Evolutionary conservation across 2,797 vertebrate species (phyloP), one percentile per base, ranked within the genome.

Genomic region (Melanotaenia pygmaea): DNA sequence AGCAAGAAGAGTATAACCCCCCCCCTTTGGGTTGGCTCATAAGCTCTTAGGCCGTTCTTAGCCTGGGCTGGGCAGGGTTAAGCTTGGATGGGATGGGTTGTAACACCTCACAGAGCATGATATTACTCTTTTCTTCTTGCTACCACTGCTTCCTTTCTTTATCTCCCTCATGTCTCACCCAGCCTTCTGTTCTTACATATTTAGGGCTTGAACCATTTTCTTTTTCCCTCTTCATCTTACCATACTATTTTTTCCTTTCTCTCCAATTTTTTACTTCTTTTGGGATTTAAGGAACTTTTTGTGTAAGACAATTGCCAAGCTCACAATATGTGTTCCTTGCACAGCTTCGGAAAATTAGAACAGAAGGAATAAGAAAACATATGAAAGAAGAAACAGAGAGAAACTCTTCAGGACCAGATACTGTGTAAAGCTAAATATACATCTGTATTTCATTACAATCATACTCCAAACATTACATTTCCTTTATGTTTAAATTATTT

Each of bases 401-500:
- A 84, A 88, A 79, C 37, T 70, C 67, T 35, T 64, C 76, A 76
- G 64, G 60, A 79, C 83, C 80, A 89, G 82, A 88, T 86, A 88
- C 76, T 84, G 80, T 89, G 86, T 90, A 89, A 91, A 92, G 85
- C 70, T 80, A 93, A 92, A 92, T 92, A 90, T 91, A 90, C 93
- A 95, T 93, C 92, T 95, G 94, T 70, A 82, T 88, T 93, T 89
- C 86, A 95, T 95, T 94, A 94, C 85, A 93, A 93, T 94, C 92
- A 93, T 91, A 90, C 88, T 87, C 80, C 87, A 93, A 92, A 93
- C 91, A 93, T 86, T 90, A 90, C 89, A 92, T 94, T 93, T 94
- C 87, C 90, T 92, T 94, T 92, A 93, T 93, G 91, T 95, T 93
- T 91, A 90, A 94, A 92, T 93, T 93, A 92, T 94, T 94, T 94